Evolutionary conservation across 2,888 invertebrate genomes (phyloP), one percentile per base, ranked within the genome.

Genomic region (Scotopteryx bipunctaria): DNA sequence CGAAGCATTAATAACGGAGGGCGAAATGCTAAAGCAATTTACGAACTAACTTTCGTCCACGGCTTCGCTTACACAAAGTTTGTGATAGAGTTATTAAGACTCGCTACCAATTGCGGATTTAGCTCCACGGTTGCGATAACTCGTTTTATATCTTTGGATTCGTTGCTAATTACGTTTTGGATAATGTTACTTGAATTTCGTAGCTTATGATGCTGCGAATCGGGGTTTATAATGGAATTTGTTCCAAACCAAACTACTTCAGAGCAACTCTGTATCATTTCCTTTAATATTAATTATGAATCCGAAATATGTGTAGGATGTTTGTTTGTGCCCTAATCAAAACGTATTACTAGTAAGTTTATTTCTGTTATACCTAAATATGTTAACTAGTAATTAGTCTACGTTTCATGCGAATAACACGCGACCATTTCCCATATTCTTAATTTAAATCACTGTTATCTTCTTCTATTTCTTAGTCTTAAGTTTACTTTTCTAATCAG

Each of bases 1-100:
- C 66, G 66, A 64, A 65, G 66, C 66, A 61, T 61, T 61, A 57
- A 61, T 61, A 61, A 61, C 63, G 55, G 50, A 56, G 66, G 59
- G 59, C 57, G 60, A 63, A 58, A 66, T 50, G 57, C 59, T 59
- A 55, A 62, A 67, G 64, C 66, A 69, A 64, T 64, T 64, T 64
- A 57, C 63, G 63, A 59, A 66, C 61, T 55, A 63, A 67, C 59
- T 61, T 61, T 55, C 43, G 50, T 53, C 61, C 55, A 59, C 55
- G 59, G 61, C 60, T 55, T 59, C 53, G 59, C 59, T 61, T 58
- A 55, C 51, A 43, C 52, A 50, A 61, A 58, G 56, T 61, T 61
- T 57, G 52, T 52, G 59, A 59, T 61, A 59, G 58, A 61, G 61
- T 61, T 54, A 54, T 45, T 61, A 55, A 59, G 61, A 51, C 58